Evolutionary conservation across 2,888 invertebrate genomes (phyloP).

Genomic region (Hecatera dysodea): DNA sequence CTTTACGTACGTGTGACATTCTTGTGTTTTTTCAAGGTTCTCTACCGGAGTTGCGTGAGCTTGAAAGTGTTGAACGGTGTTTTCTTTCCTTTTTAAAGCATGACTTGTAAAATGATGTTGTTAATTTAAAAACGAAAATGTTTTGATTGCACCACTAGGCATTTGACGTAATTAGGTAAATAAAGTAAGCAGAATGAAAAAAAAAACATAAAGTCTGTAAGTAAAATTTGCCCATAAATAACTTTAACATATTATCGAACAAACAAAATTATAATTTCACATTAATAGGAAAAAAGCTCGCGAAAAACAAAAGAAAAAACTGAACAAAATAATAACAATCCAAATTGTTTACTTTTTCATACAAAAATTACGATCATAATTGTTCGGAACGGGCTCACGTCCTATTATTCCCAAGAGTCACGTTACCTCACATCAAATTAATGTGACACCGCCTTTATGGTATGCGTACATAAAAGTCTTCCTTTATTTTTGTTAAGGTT

Average conservation of each 20-base stretch:
- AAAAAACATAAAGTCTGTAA: no score
- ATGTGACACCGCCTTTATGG: conserved; percentile 42
- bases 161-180: no score
- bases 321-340: neutral
- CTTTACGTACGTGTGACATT: conserved; percentile 54
- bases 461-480: conserved; percentile 2
- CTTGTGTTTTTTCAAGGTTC: conserved; percentile 32
- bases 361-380: conserved; percentile 53
- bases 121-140: no score
- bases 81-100: neutral
- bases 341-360: conserved; percentile 18
- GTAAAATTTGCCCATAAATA: no score
- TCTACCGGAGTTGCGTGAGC: no score
- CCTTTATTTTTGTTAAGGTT: neutral
- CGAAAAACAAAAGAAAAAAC: neutral
- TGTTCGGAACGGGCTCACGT: conserved; percentile 46
- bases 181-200: no score
- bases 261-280: neutral
- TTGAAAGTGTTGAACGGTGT: neutral
- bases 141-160: no score
- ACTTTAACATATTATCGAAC: neutral
- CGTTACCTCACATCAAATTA: conserved; percentile 59
- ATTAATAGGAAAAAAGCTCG: neutral
- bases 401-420: conserved; percentile 45
- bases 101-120: neutral